These are phyloP conservation scores for Pelecanus crispus DNA, from an alignment of 2,113 vertebrate genomes.

Conservation along the genomic window DNA sequence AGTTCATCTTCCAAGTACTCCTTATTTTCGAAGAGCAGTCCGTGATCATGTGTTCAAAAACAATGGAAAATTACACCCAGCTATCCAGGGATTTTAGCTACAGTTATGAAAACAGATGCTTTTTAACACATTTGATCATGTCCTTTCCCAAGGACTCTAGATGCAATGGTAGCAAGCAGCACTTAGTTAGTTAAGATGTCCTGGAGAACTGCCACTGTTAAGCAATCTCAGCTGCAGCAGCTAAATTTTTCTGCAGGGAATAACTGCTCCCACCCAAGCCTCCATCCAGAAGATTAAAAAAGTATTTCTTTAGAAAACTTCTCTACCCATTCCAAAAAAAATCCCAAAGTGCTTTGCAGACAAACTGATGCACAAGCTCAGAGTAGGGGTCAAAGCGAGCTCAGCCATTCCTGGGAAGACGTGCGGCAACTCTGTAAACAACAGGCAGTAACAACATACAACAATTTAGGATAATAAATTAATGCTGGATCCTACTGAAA, in stretches of 20 bases:
- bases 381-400: slow-evolving; percentile 14
- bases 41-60: neutral
- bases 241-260: slow-evolving; percentile 34
- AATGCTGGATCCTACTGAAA: slow-evolving; percentile 11
- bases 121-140: slow-evolving; percentile 31
- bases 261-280: slow-evolving; percentile 42
- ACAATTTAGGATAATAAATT: neutral
- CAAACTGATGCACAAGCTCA: neutral
- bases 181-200: slow-evolving; percentile 27
- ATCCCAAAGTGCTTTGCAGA: slow-evolving; percentile 21
- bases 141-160: neutral
- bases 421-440: neutral
- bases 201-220: slow-evolving; percentile 52
- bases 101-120: slow-evolving; percentile 39
- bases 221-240: slow-evolving; percentile 47
- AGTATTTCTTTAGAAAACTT: slow-evolving; percentile 6
- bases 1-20: slow-evolving; percentile 3
- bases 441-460: neutral
- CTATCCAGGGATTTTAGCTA: slow-evolving; percentile 34
- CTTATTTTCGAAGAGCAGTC: neutral
- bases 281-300: slow-evolving; percentile 21
- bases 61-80: slow-evolving; percentile 52
- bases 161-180: neutral
- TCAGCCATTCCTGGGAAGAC: neutral
- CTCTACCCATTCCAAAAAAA: slow-evolving; percentile 1